Conservation (phyloP, 2,797 vertebrate species). For the Furcifer pardalis region DNA sequence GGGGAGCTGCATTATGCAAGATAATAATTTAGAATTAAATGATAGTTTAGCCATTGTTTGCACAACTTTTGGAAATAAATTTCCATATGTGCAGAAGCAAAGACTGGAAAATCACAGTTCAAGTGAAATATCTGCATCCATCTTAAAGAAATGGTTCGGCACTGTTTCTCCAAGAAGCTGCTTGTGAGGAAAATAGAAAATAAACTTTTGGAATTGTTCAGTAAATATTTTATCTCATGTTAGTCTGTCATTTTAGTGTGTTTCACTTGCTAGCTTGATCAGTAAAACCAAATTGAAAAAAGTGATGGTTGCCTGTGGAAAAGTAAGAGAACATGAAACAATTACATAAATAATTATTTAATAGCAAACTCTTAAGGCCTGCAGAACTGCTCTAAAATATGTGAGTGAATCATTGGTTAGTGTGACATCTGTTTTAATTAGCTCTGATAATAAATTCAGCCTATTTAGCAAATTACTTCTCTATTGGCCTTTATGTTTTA, state of each 20-base stretch:
- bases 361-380: no score
- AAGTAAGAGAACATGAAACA: background rate
- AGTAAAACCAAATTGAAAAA: background rate
- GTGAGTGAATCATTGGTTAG: conserved; percentile 13
- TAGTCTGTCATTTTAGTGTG: background rate
- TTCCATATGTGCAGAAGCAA: background rate
- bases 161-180: background rate
- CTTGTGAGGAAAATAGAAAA: background rate
- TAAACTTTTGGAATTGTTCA: background rate
- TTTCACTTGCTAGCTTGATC: background rate
- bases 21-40: background rate
- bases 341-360: accelerated
- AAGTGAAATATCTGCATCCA: background rate
- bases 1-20: no score
- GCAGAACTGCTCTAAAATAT: background rate
- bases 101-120: background rate
- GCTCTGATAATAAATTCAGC: conserved; percentile 33
- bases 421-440: conserved; percentile 23
- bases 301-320: background rate
- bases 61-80: background rate
- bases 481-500: background rate
- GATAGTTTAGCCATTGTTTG: background rate
- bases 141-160: background rate
- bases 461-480: conserved; percentile 14
- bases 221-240: background rate